Percentiles rank a stretch among this genome's conserved stretches.
Conservation (phyloP, 2,113 vertebrate genomes). For the Cheilinus undulatus region DNA sequence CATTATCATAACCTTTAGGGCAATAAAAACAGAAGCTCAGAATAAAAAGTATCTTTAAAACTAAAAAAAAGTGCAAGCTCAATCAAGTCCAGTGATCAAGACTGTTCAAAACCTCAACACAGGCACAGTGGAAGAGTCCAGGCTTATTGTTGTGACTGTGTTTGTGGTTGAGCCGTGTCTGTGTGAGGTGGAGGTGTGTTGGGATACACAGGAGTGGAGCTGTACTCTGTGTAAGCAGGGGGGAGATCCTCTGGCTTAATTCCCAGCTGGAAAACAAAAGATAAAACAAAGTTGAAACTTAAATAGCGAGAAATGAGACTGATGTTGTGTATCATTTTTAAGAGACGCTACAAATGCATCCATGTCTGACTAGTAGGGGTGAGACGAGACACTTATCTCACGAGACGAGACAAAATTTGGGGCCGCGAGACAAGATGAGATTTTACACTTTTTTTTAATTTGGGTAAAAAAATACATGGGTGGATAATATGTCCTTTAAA, state of each 20-base stretch:
- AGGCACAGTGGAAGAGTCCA: neutral
- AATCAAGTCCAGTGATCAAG: conserved; percentile 5
- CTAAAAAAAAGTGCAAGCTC: neutral
- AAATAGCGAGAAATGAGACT: neutral
- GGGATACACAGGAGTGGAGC: conserved; percentile 19
- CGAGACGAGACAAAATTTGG: no score
- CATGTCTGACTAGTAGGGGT: neutral
- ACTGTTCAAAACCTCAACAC: conserved; percentile 2
- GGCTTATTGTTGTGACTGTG: conserved; percentile 17
- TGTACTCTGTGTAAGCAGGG: conserved; percentile 66
- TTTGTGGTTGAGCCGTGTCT: conserved; percentile 21
- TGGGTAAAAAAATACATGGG: no score
- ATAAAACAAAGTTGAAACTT: neutral
- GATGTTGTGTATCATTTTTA: neutral
- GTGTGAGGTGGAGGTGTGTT: conserved; percentile 4
- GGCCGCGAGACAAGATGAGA: no score
- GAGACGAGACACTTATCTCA: no score
- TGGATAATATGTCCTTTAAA: no score
- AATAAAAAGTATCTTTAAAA: conserved; percentile 23
- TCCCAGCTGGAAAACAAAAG: conserved; percentile 61
- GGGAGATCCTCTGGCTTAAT: conserved; percentile 70
- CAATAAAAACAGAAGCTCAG: neutral
- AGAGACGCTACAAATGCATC: neutral
- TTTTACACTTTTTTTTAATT: no score
- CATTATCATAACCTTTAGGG: neutral